A percentile compares a stretch with the other conserved stretches of the same genome.
Conservation (phyloP, 2,888 invertebrate genomes). For the Drosophila gaucha region DNA sequence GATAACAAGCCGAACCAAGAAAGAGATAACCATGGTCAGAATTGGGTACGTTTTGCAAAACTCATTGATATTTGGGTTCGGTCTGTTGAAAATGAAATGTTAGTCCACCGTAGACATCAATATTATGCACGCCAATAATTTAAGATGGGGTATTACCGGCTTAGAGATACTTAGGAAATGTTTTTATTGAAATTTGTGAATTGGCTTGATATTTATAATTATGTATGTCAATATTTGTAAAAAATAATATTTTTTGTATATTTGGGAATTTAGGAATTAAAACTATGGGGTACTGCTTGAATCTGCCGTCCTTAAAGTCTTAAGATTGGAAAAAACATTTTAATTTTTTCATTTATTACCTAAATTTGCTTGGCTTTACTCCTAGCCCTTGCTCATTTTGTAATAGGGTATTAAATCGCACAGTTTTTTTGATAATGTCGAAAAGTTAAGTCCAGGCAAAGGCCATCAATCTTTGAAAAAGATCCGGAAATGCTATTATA, state of each 20-base stretch:
- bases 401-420: not conserved
- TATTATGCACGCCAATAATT: not conserved
- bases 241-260: too few species aligned
- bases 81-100: not conserved
- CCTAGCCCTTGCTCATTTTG: not conserved
- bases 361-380: not conserved
- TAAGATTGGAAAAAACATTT: too few species aligned
- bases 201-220: too few species aligned
- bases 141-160: too few species aligned
- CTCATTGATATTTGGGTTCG: not conserved
- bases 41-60: not conserved
- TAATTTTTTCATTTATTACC: not conserved
- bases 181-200: too few species aligned
- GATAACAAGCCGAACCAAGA: constrained; percentile 32
- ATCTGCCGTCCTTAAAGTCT: too few species aligned
- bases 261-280: too few species aligned
- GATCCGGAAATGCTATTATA: constrained; percentile 6
- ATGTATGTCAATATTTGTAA: too few species aligned
- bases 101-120: not conserved
- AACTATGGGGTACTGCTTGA: too few species aligned
- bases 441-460: not conserved
- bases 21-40: constrained; percentile 17
- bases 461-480: not conserved
- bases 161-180: not conserved
- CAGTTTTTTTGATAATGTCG: constrained; percentile 19